Percentiles rank a stretch among this genome's conserved stretches.
phyloP scores from a whole-genome alignment of 2,888 invertebrate species.

The Xestia rhomboidea region DNA sequence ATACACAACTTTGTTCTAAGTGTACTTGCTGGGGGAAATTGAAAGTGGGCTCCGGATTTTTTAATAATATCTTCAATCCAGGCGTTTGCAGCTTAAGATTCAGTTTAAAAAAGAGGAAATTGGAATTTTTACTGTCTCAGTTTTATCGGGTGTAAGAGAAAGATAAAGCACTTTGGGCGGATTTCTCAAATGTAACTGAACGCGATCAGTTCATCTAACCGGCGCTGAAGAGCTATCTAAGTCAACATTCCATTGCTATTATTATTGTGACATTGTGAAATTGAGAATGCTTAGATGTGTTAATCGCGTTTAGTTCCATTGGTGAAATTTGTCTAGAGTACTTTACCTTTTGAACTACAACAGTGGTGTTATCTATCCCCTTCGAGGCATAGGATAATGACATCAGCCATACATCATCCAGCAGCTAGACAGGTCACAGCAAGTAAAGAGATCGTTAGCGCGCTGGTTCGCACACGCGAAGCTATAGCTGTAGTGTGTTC shows the following conservation, averaged over 20 bases:
- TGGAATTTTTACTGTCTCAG: conserved; percentile 8
- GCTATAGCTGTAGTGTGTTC: conserved; percentile 30
- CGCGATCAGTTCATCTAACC: background rate
- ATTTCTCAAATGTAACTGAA: background rate
- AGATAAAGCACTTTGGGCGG: background rate
- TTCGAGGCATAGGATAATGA: conserved; percentile 22
- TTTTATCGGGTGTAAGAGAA: background rate
- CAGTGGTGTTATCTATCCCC: background rate
- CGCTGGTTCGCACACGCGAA: conserved; percentile 8
- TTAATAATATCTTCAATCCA: conserved; percentile 16
- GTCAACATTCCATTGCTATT: background rate
- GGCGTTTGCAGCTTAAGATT: conserved; percentile 17
- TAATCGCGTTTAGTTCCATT: background rate
- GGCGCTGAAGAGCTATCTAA: background rate
- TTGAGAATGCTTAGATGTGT: no score
- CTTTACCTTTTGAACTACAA: background rate
- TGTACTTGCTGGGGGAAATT: conserved; percentile 39
- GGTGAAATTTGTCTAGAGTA: background rate
- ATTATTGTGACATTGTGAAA: no score
- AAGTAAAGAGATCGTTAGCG: conserved; percentile 35
- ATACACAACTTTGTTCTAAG: conserved; percentile 24
- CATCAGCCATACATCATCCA: conserved; percentile 22
- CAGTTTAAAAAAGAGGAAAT: conserved; percentile 31
- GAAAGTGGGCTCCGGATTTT: conserved; percentile 21
- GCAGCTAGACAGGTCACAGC: background rate